These are phyloP conservation scores for Lamellibrachia luymesi DNA, from an alignment of 1,140 invertebrate genomes.

Conservation along the genomic window DNA sequence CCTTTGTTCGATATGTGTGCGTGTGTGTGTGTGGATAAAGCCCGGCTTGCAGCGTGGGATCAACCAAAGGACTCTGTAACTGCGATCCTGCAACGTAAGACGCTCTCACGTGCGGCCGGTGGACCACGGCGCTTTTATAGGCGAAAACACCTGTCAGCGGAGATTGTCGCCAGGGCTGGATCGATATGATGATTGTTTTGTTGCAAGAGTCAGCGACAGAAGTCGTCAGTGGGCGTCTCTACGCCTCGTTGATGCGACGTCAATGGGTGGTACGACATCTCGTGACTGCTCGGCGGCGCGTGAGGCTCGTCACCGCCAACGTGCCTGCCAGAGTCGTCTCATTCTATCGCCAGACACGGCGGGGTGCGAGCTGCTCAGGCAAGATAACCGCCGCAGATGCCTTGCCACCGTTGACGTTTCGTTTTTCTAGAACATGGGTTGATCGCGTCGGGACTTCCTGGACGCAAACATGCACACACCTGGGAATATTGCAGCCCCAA, in stretches of 20 bases:
- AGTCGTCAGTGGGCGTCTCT: neutral
- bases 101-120: neutral
- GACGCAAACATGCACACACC: too few relatives aligned
- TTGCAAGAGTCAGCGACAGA: neutral
- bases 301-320: neutral
- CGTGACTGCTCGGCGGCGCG: neutral
- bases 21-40: neutral
- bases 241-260: neutral
- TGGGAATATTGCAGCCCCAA: too few relatives aligned
- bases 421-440: neutral
- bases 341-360: neutral
- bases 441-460: too few relatives aligned
- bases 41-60: neutral
- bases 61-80: neutral
- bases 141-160: neutral
- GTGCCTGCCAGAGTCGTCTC: neutral
- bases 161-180: neutral
- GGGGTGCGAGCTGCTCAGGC: neutral
- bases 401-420: neutral
- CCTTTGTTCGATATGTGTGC: neutral
- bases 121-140: neutral
- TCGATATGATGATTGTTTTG: slow-evolving; percentile 1
- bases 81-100: neutral
- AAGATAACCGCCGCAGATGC: neutral
- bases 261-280: neutral